Conservation (phyloP, 2,888 invertebrate species). For the Escarpia spicata region DNA sequence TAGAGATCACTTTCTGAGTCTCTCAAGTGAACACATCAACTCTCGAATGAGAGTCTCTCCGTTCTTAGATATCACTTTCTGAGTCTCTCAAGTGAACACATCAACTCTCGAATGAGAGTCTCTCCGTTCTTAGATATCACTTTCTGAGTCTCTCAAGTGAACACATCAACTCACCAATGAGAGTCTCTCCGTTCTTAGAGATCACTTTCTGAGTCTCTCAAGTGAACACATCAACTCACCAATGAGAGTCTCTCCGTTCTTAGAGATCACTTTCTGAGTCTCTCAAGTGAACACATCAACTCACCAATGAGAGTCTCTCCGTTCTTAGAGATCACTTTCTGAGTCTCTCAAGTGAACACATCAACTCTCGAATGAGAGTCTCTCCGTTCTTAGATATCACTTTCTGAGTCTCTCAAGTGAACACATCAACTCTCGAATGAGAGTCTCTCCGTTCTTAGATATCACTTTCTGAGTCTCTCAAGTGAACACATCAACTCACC, state of each 20-base stretch:
- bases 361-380: background rate
- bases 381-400: background rate
- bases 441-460: background rate
- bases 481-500: background rate
- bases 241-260: too few relatives aligned
- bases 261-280: background rate
- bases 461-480: background rate
- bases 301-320: background rate
- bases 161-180: background rate
- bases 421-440: background rate
- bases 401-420: background rate
- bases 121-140: too few relatives aligned
- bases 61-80: background rate
- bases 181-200: background rate
- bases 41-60: too few relatives aligned
- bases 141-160: too few relatives aligned
- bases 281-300: background rate
- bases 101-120: background rate
- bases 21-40: background rate
- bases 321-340: too few relatives aligned
- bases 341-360: too few relatives aligned
- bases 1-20: background rate
- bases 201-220: background rate
- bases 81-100: background rate
- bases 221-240: background rate